These are phyloP conservation scores for Carollia perspicillata DNA, from an alignment of 2,113 vertebrate genomes.

Conservation along the genomic window DNA sequence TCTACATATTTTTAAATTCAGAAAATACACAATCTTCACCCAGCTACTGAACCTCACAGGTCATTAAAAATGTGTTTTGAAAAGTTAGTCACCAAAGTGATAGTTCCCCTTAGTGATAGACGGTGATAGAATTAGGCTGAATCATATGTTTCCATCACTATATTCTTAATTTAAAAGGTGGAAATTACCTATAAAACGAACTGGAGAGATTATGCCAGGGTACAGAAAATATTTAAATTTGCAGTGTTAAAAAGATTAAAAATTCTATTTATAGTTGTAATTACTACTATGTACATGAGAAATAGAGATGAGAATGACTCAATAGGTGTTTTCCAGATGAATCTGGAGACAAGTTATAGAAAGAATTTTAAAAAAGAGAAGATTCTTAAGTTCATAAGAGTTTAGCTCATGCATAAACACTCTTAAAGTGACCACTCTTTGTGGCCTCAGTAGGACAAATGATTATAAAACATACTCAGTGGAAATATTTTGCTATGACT, in stretches of 20 bases:
- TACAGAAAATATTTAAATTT: not conserved
- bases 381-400: not conserved
- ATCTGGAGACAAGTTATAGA: not conserved
- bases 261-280: not conserved
- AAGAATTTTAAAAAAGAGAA: not conserved
- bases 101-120: not conserved
- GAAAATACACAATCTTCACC: not conserved
- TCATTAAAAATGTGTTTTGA: conserved; percentile 38
- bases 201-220: not conserved
- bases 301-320: not conserved
- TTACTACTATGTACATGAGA: not conserved
- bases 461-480: not conserved
- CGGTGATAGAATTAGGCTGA: not conserved
- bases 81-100: not conserved
- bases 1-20: not conserved
- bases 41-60: not conserved
- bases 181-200: not conserved
- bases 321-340: not conserved
- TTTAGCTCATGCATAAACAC: not conserved
- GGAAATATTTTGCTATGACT: not conserved
- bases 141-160: not conserved
- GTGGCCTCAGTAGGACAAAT: not conserved
- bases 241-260: not conserved
- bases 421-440: not conserved
- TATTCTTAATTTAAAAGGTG: conserved; percentile 31